Conservation (phyloP, 2,888 invertebrate species). For the Drosophila demipolita region DNA sequence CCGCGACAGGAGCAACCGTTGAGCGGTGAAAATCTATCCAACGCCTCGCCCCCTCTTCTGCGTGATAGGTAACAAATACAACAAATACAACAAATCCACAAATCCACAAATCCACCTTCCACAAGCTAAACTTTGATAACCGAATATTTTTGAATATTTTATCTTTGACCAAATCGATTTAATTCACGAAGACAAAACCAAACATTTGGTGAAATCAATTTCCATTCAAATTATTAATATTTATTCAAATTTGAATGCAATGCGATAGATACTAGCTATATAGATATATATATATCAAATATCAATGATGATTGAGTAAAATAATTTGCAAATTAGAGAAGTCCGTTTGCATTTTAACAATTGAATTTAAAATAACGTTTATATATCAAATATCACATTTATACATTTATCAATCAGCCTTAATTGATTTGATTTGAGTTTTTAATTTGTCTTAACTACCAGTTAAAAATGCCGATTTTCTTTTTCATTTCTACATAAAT, state of each 20-base stretch:
- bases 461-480: too few species aligned
- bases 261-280: not conserved
- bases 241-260: not conserved
- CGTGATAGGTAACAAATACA: conserved; percentile 84
- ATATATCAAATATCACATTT: not conserved
- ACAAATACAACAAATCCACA: too few species aligned
- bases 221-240: not conserved
- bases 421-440: too few species aligned
- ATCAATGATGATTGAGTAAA: not conserved
- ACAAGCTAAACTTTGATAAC: not conserved
- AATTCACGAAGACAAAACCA: not conserved
- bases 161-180: not conserved
- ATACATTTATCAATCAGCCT: too few species aligned
- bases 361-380: not conserved
- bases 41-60: conserved; percentile 85
- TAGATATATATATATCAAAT: not conserved
- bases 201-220: not conserved
- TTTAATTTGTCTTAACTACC: too few species aligned
- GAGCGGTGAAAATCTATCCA: conserved; percentile 86
- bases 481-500: not conserved
- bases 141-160: not conserved
- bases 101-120: too few species aligned
- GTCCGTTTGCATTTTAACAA: not conserved
- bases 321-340: not conserved
- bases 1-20: conserved; percentile 97